Base-by-base conservation (phyloP, 2,797 vertebrate genomes). In the Jordanella pulchra region DNA sequence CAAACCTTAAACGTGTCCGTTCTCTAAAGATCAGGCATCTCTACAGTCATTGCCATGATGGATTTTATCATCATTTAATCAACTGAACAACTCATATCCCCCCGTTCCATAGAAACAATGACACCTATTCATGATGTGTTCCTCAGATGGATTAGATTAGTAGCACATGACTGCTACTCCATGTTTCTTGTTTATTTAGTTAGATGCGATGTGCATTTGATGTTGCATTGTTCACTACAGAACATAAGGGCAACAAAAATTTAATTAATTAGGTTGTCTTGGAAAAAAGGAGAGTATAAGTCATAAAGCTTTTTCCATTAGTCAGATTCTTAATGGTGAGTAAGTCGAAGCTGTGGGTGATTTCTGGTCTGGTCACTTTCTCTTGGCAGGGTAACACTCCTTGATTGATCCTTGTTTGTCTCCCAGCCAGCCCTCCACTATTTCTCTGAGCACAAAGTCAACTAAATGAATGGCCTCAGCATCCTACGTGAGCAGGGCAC, bases 341-440 rank as follows among this genome's bases (percentile, higher is more conserved):
- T 60, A 35, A 60, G 30, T 42, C 12, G 13, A 11, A 35, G 35
- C 58, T 14, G 73, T 61, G 28, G 80, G 77, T 84, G 83, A 84
- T 69, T 72, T 61, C 72, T 44, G 65, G 61, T 70, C 60, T 0
- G 7, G 14, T 66, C 73, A 28, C 65, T 27, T 71, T 78, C 72
- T 82, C 69, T 63, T 77, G 77, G 63, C 80, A 86, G 73, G 32
- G 7, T 60, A 73, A 76, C 58, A 18, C 74, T 65, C 54, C 45
- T 30, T 78, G 78, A 88, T 87, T 70, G 77, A 86, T 86, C 50
- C 74, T 64, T 7, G 51, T 83, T 72, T 7, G 21, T 72, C 45
- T 66, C 47, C n/a, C 32, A 66, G 60, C 78, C 69, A 0, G 7
- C 69, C 68, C 68, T 48, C 56, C 27, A 65, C 60, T 39, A n/a